These are phyloP conservation scores for Mnemiopsis leidyi DNA, from an alignment of 37 sponge, comb jelly and placozoan genomes.

Conservation along the genomic window DNA sequence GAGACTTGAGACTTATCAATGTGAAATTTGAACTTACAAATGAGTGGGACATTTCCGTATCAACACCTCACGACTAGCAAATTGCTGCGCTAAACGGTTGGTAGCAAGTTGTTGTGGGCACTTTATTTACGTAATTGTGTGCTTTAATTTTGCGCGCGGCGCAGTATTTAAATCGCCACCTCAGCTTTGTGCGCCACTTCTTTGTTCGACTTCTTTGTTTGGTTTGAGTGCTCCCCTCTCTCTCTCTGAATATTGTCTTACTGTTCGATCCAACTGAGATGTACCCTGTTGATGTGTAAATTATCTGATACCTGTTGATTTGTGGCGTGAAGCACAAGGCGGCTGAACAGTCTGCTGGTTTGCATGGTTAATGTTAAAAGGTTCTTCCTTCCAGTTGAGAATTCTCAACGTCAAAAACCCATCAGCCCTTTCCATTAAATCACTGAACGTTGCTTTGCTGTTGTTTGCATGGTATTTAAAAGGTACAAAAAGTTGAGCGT, in stretches of 20 bases:
- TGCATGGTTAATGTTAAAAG: constrained; percentile 66
- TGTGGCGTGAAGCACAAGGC: constrained; percentile 35
- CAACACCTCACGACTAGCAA: constrained; percentile 42
- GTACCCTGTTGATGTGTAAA: background rate
- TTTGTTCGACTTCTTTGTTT: background rate
- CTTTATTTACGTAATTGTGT: background rate
- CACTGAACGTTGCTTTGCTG: background rate
- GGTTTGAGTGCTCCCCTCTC: background rate
- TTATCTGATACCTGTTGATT: constrained; percentile 12
- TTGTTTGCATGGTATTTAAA: constrained; percentile 33
- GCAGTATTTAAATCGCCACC: background rate
- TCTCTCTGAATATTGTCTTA: background rate
- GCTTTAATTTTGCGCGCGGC: constrained; percentile 34
- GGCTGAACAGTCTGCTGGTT: constrained; percentile 4
- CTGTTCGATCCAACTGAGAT: background rate
- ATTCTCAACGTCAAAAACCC: background rate
- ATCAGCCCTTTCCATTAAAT: background rate
- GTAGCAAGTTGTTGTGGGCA: constrained; percentile 1
- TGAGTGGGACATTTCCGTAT: constrained; percentile 37
- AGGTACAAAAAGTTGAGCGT: constrained; percentile 45
- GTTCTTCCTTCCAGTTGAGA: constrained; percentile 51
- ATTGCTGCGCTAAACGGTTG: background rate
- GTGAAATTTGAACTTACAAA: constrained; percentile 12
- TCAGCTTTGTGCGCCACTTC: background rate
- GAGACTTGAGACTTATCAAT: background rate